These are phyloP conservation scores for Sialis lutaria DNA, from an alignment of 2,888 invertebrate species.

Conservation along the genomic window DNA sequence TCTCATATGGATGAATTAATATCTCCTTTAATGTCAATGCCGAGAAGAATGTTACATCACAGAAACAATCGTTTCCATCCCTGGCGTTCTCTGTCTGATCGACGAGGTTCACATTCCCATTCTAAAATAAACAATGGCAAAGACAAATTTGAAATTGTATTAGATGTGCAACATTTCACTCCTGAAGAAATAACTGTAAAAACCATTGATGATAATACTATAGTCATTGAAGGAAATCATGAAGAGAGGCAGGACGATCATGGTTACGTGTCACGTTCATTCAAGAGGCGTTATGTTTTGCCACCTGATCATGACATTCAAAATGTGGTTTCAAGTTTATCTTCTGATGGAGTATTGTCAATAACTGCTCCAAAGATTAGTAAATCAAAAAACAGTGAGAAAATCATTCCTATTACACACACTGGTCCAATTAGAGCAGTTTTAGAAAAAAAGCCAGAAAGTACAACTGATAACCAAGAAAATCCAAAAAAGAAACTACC, in stretches of 20 bases:
- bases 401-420: slow-evolving; percentile 2
- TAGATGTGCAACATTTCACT: slow-evolving; percentile 49
- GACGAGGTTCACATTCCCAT: too few relatives aligned
- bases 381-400: neutral
- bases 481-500: too few relatives aligned
- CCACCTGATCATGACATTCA: slow-evolving; percentile 27
- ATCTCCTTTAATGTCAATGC: too few relatives aligned
- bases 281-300: slow-evolving; percentile 36
- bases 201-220: slow-evolving; percentile 41
- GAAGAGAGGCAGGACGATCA: slow-evolving; percentile 62
- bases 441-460: too few relatives aligned
- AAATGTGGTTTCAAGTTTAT: slow-evolving; percentile 25
- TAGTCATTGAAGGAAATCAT: slow-evolving; percentile 49
- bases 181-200: slow-evolving; percentile 53
- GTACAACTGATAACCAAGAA: too few relatives aligned
- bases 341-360: slow-evolving; percentile 28
- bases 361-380: slow-evolving; percentile 24
- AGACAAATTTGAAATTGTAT: slow-evolving; percentile 45
- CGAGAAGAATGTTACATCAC: too few relatives aligned
- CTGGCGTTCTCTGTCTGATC: too few relatives aligned
- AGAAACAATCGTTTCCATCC: too few relatives aligned
- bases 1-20: too few relatives aligned
- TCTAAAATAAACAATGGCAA: slow-evolving; percentile 25
- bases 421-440: slow-evolving; percentile 4
- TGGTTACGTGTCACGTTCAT: slow-evolving; percentile 52